These are phyloP conservation scores for Valencia hispanica DNA, from an alignment of 2,797 vertebrate genomes.

Conservation along the genomic window DNA sequence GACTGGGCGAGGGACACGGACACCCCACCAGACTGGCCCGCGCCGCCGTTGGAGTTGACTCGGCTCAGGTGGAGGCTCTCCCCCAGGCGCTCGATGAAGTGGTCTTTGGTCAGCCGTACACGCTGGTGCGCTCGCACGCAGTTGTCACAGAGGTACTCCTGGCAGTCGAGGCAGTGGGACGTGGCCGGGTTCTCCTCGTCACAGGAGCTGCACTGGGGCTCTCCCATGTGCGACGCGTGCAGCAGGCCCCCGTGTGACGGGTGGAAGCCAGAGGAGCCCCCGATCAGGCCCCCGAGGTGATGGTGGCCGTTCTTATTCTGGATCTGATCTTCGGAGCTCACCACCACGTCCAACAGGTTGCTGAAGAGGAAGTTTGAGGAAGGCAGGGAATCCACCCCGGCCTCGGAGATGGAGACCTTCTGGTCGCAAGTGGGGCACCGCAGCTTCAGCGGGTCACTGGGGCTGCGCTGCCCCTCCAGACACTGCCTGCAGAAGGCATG, in stretches of 20 bases:
- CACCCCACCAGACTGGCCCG: constrained; percentile 55
- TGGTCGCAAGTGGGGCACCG: constrained; percentile 92
- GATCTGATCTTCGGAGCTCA: constrained; percentile 86
- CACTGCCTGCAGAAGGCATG: constrained; percentile 94
- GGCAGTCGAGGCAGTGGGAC: constrained; percentile 93
- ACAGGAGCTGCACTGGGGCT: constrained; percentile 90
- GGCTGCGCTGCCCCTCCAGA: constrained; percentile 86
- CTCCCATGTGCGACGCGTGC: constrained; percentile 78
- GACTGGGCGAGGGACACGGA: constrained; percentile 76
- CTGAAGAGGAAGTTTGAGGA: constrained; percentile 93
- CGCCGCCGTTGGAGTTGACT: constrained; percentile 64
- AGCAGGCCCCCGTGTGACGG: constrained; percentile 72
- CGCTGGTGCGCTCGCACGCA: constrained; percentile 92
- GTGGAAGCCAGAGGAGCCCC: constrained; percentile 66
- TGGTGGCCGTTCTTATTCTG: constrained; percentile 82
- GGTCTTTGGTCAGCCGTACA: constrained; percentile 93
- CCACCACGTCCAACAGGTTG: constrained; percentile 92
- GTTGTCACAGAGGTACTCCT: constrained; percentile 93
- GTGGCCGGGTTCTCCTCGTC: constrained; percentile 91
- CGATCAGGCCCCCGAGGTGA: constrained; percentile 62
- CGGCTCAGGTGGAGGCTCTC: constrained; percentile 70
- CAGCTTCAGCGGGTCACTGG: constrained; percentile 87
- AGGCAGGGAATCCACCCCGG: constrained; percentile 91
- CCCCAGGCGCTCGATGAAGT: constrained; percentile 90
- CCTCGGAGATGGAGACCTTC: constrained; percentile 90